Evolutionary conservation across 2,888 invertebrate species (phyloP).

Genomic region (Caenorhabditis sp.): DNA sequence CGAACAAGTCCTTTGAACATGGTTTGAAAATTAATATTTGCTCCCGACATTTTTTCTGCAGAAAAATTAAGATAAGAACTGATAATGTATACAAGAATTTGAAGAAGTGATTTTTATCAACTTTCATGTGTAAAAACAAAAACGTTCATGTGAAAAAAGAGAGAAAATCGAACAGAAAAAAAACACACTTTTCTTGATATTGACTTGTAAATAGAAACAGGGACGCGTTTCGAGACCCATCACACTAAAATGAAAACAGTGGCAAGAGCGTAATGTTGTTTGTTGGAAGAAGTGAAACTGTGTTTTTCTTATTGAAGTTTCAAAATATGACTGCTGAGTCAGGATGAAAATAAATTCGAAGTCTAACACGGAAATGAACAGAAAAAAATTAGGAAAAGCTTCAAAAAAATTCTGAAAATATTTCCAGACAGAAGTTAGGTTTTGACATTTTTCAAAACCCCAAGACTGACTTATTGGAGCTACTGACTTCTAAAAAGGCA

Average conservation of each 20-base stretch:
- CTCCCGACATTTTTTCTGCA: constrained; percentile 1
- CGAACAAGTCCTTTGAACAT: neutral
- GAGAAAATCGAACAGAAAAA: neutral
- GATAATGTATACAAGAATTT: neutral
- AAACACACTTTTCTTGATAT: neutral
- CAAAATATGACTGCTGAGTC: too few relatives aligned
- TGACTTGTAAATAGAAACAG: neutral
- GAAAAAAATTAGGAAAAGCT: too few relatives aligned
- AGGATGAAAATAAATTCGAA: too few relatives aligned
- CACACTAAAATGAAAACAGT: neutral
- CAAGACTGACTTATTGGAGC: too few relatives aligned
- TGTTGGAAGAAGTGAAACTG: too few relatives aligned
- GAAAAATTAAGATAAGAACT: neutral
- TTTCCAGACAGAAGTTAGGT: too few relatives aligned
- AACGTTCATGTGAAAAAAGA: neutral
- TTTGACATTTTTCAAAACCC: too few relatives aligned
- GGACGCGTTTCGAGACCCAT: neutral
- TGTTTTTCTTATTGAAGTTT: too few relatives aligned
- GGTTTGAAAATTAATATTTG: constrained; percentile 2
- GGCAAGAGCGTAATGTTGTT: neutral
- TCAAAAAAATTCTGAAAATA: too few relatives aligned
- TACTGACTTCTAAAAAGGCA: too few relatives aligned
- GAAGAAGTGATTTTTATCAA: neutral
- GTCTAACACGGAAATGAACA: too few relatives aligned
- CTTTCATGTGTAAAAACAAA: neutral